Base-by-base conservation (phyloP, 2,888 invertebrate species). In the Erannis defoliaria region DNA sequence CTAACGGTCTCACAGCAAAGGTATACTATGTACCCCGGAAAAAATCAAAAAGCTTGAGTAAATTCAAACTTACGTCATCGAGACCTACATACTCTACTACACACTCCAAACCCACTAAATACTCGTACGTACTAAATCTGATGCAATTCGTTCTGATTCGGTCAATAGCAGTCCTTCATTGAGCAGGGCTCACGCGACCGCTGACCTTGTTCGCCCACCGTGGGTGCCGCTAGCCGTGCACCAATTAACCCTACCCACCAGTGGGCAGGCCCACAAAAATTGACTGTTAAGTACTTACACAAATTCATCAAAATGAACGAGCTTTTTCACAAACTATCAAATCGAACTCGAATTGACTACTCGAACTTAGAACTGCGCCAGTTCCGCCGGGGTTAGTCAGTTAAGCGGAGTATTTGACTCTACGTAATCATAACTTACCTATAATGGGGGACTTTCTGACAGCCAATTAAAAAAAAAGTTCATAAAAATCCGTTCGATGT, bases 151-250 rank as follows among this genome's bases (percentile, higher is more conserved):
- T 56, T 49, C 61, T 66, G 56, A 66, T 65, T 69, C 67, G 67
- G 66, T 64, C 64, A 68, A 62, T 64, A 65, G 58, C 42, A 67
- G 66, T 66, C 69, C 69, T 69, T 71, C 71, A 71, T 67, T 66
- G 61, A 67, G 48, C 54, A 33, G 23, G 45, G 45, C 57, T 59
- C 71, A 71, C 71, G 71, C 71, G 60, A 71, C 21, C 63, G 43
- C 16, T 64, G 69, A 71, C 71, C 71, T 71, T 71, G 62, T 16
- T n/a, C 40, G 33, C 38, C n/a, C 38, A 35, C 16, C 18, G 37
- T 31, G 18, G 54, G 61, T 45, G 59, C 61, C 61, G 57, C 58
- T 66, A 50, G 53, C 63, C 45, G 45, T 53, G 33, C 51, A 55
- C 49, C 56, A 42, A 67, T 64, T 62, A 64, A 29, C 56, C 49